phyloP scores from a whole-genome alignment of 2,113 vertebrate species.

The Columba livia region DNA sequence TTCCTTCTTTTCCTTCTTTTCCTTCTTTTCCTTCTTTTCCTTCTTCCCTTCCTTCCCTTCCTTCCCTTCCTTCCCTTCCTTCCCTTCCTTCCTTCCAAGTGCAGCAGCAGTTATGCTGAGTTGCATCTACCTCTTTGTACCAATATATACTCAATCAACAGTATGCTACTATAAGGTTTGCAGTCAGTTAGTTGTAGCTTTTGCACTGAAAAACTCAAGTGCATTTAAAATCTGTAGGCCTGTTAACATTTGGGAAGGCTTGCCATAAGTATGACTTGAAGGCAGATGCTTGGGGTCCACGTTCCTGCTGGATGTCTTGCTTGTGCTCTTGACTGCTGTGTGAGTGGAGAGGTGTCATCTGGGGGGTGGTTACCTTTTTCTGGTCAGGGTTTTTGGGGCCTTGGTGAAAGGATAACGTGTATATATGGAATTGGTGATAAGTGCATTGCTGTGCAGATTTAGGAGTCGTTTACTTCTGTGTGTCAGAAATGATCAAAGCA shows the following conservation, averaged over 20 bases:
- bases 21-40: too few relatives aligned
- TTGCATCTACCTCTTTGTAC: not conserved
- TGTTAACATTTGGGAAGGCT: not conserved
- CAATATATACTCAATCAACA: not conserved
- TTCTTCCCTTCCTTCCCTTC: too few relatives aligned
- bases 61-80: not conserved
- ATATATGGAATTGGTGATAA: not conserved
- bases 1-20: too few relatives aligned
- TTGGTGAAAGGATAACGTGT: not conserved
- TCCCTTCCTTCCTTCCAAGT: not conserved
- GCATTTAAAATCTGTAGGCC: rapidly evolving
- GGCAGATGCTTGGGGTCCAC: rapidly evolving
- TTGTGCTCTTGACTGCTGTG: not conserved
- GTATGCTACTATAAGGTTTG: not conserved
- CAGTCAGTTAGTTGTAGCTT: not conserved
- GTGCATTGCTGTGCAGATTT: not conserved
- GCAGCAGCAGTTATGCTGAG: not conserved
- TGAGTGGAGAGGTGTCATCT: not conserved
- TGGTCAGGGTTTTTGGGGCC: not conserved
- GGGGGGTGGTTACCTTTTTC: not conserved
- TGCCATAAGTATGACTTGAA: not conserved
- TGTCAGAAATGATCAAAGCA: not conserved
- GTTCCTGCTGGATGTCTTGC: not conserved
- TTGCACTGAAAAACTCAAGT: not conserved
- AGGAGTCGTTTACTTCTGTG: not conserved